Percentiles rank a stretch among this genome's conserved stretches.
phyloP scores from a whole-genome alignment of 2,797 vertebrate species.

The Gobio occitaniae region DNA sequence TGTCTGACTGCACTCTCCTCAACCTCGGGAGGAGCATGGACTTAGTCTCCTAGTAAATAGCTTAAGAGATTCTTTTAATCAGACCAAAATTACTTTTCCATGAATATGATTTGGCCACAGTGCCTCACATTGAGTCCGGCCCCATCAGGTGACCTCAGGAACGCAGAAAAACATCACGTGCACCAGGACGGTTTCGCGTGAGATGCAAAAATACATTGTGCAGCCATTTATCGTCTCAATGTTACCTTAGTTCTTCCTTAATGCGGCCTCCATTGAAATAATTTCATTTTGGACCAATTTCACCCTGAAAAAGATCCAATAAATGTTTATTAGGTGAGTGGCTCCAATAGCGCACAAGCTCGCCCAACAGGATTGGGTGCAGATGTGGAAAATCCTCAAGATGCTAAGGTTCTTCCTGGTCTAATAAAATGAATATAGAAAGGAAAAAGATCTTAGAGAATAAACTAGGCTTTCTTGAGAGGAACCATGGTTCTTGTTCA shows the following conservation, averaged over 20 bases:
- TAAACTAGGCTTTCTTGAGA: constrained; percentile 44
- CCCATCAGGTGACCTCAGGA: constrained; percentile 83
- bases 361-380: constrained; percentile 50
- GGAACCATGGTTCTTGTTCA: constrained; percentile 40
- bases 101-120: constrained; percentile 76
- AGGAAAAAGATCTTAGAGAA: neutral
- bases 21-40: constrained; percentile 49
- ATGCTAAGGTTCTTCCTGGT: constrained; percentile 47
- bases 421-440: constrained; percentile 43
- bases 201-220: constrained; percentile 74
- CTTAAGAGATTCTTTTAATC: constrained; percentile 74
- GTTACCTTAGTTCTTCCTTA: constrained; percentile 58
- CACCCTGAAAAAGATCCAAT: constrained; percentile 39
- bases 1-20: constrained; percentile 12
- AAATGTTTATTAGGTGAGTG: constrained; percentile 61
- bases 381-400: constrained; percentile 34
- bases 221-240: constrained; percentile 54
- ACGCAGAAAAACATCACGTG: constrained; percentile 86
- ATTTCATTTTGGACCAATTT: constrained; percentile 60
- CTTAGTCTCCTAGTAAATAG: constrained; percentile 64
- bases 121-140: constrained; percentile 77
- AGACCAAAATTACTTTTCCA: constrained; percentile 68
- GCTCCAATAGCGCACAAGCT: constrained; percentile 38
- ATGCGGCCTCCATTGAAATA: constrained; percentile 59
- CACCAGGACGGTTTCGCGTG: constrained; percentile 61